These are phyloP conservation scores for Mayetiola destructor DNA, from an alignment of 2,888 invertebrate species.

Conservation along the genomic window DNA sequence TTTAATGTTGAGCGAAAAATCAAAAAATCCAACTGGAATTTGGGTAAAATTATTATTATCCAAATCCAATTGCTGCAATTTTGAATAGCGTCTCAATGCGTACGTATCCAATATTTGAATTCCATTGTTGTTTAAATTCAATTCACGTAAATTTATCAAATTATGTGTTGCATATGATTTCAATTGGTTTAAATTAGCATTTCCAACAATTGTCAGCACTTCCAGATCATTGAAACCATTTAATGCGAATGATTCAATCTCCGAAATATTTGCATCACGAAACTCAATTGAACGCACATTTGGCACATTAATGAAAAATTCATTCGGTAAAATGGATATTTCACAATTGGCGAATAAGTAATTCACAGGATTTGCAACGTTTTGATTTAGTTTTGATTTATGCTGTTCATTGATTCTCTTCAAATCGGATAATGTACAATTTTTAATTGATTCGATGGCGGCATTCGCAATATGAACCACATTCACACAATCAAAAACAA, in stretches of 20 bases:
- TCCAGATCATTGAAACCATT: slow-evolving; percentile 27
- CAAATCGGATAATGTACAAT: slow-evolving; percentile 1
- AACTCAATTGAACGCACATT: slow-evolving; percentile 20
- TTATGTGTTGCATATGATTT: slow-evolving; percentile 29
- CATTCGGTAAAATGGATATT: slow-evolving; percentile 26
- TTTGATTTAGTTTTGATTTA: not conserved
- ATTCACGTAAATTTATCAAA: slow-evolving; percentile 23
- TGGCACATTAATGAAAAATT: slow-evolving; percentile 25
- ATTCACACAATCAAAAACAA: too few relatives aligned
- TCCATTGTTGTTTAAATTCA: slow-evolving; percentile 24
- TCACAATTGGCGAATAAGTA: slow-evolving; percentile 23
- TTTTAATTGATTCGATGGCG: too few relatives aligned
- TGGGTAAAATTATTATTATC: slow-evolving; percentile 27
- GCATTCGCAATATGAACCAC: too few relatives aligned
- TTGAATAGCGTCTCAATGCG: slow-evolving; percentile 27
- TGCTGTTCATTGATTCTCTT: not conserved
- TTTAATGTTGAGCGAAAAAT: slow-evolving; percentile 26
- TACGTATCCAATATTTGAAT: slow-evolving; percentile 14
- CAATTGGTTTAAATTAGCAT: slow-evolving; percentile 26
- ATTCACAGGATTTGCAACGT: slow-evolving; percentile 1
- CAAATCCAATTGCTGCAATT: slow-evolving; percentile 29
- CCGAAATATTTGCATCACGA: slow-evolving; percentile 16
- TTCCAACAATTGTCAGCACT: slow-evolving; percentile 26
- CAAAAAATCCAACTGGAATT: slow-evolving; percentile 23
- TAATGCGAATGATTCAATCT: slow-evolving; percentile 26